phyloP scores from a whole-genome alignment of 2,797 vertebrate genomes.

The Rhabdophis nuchalis region DNA sequence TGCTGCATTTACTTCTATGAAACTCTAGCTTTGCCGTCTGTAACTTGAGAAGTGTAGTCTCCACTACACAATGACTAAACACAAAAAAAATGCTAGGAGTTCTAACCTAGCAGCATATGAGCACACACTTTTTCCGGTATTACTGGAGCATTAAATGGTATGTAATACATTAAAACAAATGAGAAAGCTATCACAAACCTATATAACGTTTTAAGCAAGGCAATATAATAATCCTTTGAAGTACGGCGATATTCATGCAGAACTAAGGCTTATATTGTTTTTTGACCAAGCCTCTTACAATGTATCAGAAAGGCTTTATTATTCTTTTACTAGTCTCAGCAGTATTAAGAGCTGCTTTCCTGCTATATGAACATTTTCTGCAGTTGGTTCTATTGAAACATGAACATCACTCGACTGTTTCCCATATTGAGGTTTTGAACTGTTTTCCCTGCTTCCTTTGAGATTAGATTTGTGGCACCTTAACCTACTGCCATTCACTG shows the following conservation, averaged over 20 bases:
- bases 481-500: conserved; percentile 18
- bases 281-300: not conserved
- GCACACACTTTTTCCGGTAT: not conserved
- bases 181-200: not conserved
- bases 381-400: conserved; percentile 10
- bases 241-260: not conserved
- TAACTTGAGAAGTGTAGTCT: not conserved
- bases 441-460: not conserved
- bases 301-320: conserved; percentile 10
- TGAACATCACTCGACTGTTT: conserved; percentile 23
- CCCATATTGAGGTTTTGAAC: conserved; percentile 10
- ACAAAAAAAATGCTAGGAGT: not conserved
- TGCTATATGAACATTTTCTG: conserved; percentile 28
- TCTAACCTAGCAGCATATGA: not conserved
- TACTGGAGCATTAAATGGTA: not conserved
- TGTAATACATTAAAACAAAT: not conserved
- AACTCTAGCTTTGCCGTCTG: not conserved
- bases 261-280: not conserved
- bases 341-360: conserved; percentile 16
- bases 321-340: not conserved
- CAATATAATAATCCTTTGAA: not conserved
- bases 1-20: not conserved
- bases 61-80: not conserved
- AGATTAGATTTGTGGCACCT: conserved; percentile 28
- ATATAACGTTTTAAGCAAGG: not conserved